These are phyloP conservation scores for Glossophaga mutica DNA, from an alignment of 2,797 vertebrate species.

Conservation along the genomic window DNA sequence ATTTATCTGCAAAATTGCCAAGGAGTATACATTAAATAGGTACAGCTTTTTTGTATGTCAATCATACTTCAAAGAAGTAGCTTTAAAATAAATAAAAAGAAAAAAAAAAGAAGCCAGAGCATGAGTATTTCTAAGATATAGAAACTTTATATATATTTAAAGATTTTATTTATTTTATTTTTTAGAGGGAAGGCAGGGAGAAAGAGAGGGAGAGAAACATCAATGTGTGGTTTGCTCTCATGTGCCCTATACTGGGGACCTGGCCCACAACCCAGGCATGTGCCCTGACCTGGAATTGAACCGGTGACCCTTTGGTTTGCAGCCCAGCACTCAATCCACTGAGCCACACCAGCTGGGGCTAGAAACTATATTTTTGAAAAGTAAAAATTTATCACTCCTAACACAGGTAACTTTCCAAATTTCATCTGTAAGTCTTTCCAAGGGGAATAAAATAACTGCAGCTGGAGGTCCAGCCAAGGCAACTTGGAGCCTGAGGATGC, in stretches of 20 bases:
- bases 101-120: not conserved
- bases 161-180: too few relatives aligned
- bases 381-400: not conserved
- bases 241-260: too few relatives aligned
- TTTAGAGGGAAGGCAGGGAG: too few relatives aligned
- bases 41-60: not conserved
- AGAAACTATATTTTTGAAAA: slow-evolving; percentile 14
- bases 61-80: not conserved
- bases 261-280: too few relatives aligned
- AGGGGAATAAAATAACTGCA: not conserved
- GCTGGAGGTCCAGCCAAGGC: not conserved
- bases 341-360: too few relatives aligned
- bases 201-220: too few relatives aligned
- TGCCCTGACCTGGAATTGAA: too few relatives aligned
- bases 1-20: not conserved
- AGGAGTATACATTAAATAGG: not conserved
- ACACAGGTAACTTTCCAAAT: not conserved
- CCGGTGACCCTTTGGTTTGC: too few relatives aligned
- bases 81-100: not conserved
- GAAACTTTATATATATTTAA: not conserved
- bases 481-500: not conserved
- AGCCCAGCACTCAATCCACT: too few relatives aligned
- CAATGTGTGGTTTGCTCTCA: too few relatives aligned
- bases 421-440: not conserved
- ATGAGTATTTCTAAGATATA: not conserved